Conservation (phyloP, 2,797 vertebrate species). For the Sebastes taczanowskii region DNA sequence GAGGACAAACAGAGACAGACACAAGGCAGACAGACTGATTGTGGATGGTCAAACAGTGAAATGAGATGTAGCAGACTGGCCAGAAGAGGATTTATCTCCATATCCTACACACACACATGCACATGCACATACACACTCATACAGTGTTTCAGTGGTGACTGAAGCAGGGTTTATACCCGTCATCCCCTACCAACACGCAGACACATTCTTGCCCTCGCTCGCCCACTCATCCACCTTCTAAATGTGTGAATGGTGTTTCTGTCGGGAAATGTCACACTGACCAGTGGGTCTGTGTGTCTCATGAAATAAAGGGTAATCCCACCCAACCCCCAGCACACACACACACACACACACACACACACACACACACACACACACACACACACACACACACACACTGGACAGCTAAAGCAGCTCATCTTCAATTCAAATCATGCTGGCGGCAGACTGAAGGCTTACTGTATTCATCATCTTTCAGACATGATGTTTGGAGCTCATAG, state of each 20-base stretch:
- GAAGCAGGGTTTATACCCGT: not conserved
- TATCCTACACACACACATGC: not conserved
- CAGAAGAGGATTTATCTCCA: constrained; percentile 28
- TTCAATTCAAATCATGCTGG: constrained; percentile 42
- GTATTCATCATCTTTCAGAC: constrained; percentile 1
- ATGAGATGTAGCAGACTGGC: constrained; percentile 14
- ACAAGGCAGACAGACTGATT: not conserved
- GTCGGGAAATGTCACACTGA: constrained; percentile 71
- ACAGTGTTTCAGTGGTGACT: not conserved
- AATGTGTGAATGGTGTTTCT: constrained; percentile 67
- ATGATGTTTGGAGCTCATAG: not conserved
- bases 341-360: constrained; percentile 2
- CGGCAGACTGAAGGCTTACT: constrained; percentile 32
- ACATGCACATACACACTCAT: not conserved
- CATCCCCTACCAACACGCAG: not conserved
- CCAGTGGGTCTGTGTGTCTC: constrained; percentile 45
- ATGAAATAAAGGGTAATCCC: constrained; percentile 58
- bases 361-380: constrained; percentile 9
- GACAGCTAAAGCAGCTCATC: constrained; percentile 55
- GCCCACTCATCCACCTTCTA: constrained; percentile 24
- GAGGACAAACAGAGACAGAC: not conserved
- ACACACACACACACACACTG: constrained; percentile 13
- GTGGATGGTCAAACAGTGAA: constrained; percentile 17
- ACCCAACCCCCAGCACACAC: constrained; percentile 25
- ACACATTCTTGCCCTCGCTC: not conserved